phyloP scores from a whole-genome alignment of 2,113 vertebrate genomes.

The Silurus asotus region DNA sequence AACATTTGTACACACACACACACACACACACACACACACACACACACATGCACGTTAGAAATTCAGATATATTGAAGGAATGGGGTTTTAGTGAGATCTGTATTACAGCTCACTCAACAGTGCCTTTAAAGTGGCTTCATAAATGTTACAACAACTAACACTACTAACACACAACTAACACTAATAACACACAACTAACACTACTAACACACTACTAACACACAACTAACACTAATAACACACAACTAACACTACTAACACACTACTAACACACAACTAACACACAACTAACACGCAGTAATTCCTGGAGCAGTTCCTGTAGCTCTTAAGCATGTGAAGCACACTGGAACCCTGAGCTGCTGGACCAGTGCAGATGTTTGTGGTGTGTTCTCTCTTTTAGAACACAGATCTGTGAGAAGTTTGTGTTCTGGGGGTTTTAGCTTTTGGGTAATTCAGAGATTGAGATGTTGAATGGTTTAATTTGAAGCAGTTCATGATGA shows the following conservation, averaged over 20 bases:
- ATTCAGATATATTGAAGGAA: slow-evolving; percentile 6
- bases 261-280: no score
- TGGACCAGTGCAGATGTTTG: no score
- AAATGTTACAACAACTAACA: not conserved
- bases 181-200: no score
- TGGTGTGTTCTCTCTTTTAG: not conserved
- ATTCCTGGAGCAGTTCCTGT: no score
- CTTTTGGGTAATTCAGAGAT: not conserved
- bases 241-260: no score
- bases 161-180: no score
- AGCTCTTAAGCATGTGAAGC: no score
- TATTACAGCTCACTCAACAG: not conserved
- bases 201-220: no score
- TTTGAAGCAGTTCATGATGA: not conserved
- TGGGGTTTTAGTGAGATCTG: not conserved
- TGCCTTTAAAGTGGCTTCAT: not conserved
- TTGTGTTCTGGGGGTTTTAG: not conserved
- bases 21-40: slow-evolving; percentile 22
- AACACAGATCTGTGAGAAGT: not conserved
- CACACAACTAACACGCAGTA: no score
- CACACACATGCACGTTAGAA: slow-evolving; percentile 11
- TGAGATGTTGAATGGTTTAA: not conserved
- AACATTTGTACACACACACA: slow-evolving; percentile 10
- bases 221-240: no score
- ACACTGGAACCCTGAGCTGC: no score